phyloP scores from a whole-genome alignment of 2,113 vertebrate genomes.

The Cygnus atratus region DNA sequence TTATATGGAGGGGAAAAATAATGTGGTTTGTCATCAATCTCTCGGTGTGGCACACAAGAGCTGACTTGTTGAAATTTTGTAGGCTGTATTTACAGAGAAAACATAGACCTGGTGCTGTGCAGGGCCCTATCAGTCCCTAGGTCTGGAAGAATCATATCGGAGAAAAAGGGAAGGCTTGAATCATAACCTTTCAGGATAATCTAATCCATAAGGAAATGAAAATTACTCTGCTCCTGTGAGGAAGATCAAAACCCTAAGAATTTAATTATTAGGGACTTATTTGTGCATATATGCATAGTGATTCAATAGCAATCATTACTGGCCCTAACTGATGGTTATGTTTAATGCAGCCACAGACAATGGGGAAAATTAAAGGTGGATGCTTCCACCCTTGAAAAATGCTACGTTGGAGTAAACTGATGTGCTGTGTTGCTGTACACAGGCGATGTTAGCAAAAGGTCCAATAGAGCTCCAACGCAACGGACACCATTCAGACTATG shows the following conservation, averaged over 20 bases:
- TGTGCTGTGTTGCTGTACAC: background rate
- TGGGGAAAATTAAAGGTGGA: background rate
- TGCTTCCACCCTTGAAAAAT: conserved; percentile 44
- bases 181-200: conserved; percentile 67
- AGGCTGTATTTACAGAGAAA: conserved; percentile 84
- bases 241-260: conserved; percentile 70
- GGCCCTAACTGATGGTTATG: background rate
- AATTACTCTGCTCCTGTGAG: conserved; percentile 65
- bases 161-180: conserved; percentile 55
- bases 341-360: background rate
- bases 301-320: background rate
- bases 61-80: conserved; percentile 81
- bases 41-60: conserved; percentile 75
- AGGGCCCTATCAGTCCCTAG: conserved; percentile 65
- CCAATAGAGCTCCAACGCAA: background rate
- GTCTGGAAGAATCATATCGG: conserved; percentile 53
- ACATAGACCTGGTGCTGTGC: conserved; percentile 75
- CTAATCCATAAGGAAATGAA: conserved; percentile 61
- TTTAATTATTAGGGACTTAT: conserved; percentile 74
- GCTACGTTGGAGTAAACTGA: background rate
- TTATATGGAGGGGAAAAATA: conserved; percentile 75
- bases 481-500: background rate
- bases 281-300: conserved; percentile 36
- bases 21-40: conserved; percentile 83
- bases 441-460: background rate